phyloP scores from a whole-genome alignment of 2,797 vertebrate species.

The Thripadectes ignobilis region DNA sequence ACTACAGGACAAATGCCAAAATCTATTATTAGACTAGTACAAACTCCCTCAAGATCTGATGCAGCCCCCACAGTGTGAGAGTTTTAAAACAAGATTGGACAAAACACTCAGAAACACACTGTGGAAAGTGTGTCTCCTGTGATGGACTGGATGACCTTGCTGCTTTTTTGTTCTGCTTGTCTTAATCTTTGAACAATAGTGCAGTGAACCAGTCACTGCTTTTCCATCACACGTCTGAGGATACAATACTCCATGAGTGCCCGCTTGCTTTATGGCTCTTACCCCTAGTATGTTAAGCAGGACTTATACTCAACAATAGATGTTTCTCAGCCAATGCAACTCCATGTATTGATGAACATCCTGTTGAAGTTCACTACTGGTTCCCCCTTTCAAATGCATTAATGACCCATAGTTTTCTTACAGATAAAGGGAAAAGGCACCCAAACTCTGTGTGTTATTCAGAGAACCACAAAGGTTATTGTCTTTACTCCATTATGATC shows the following conservation, averaged over 20 bases:
- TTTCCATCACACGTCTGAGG: conserved; percentile 44
- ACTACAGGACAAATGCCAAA: background rate
- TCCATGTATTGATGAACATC: background rate
- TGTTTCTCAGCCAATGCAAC: background rate
- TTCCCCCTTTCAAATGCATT: background rate
- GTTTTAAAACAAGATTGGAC: background rate
- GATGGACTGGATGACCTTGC: conserved; percentile 22
- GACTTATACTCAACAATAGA: background rate
- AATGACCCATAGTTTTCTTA: background rate
- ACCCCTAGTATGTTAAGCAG: background rate
- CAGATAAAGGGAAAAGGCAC: background rate
- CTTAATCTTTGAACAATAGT: conserved; percentile 51
- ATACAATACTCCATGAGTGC: background rate
- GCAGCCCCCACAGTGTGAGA: background rate
- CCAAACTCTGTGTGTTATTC: background rate
- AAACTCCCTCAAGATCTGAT: background rate
- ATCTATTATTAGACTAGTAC: background rate
- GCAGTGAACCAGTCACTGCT: conserved; percentile 33
- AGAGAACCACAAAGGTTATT: background rate
- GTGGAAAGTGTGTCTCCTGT: background rate
- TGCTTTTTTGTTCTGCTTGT: conserved; percentile 7
- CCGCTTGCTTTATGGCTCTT: background rate
- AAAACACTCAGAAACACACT: conserved; percentile 7
- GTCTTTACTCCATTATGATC: background rate
- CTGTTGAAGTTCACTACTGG: background rate